Evolutionary conservation across 2,797 vertebrate species (phyloP).

Genomic region (Rhinatrema bivittatum): DNA sequence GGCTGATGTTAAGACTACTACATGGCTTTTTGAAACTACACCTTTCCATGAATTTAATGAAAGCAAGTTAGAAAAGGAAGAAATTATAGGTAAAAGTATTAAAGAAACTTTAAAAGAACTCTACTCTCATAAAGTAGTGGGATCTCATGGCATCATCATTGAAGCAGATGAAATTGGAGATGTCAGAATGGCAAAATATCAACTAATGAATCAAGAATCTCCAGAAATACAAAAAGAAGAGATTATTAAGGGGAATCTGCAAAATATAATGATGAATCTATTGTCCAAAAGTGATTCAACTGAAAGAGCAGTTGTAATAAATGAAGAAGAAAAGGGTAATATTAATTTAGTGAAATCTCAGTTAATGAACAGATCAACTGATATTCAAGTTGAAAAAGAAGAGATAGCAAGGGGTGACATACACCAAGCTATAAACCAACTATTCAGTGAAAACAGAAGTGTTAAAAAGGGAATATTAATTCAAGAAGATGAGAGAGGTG

Average conservation of each 20-base stretch:
- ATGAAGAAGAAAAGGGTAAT: slow-evolving; percentile 80
- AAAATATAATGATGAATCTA: slow-evolving; percentile 81
- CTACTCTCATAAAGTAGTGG: slow-evolving; percentile 75
- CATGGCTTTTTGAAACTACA: slow-evolving; percentile 89
- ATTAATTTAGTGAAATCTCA: slow-evolving; percentile 72
- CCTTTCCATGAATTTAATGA: slow-evolving; percentile 81
- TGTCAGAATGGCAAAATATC: slow-evolving; percentile 87
- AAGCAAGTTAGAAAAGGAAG: slow-evolving; percentile 60
- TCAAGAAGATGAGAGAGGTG: slow-evolving; percentile 86
- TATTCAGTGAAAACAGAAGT: slow-evolving; percentile 55
- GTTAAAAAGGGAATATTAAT: slow-evolving; percentile 81
- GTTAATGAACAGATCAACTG: slow-evolving; percentile 66
- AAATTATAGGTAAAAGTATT: slow-evolving; percentile 81
- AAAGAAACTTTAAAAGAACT: slow-evolving; percentile 82
- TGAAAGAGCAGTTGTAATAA: slow-evolving; percentile 63
- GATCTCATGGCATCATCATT: slow-evolving; percentile 77
- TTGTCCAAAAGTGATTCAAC: slow-evolving; percentile 60
- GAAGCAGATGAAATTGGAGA: slow-evolving; percentile 86
- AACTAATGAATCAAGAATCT: slow-evolving; percentile 75
- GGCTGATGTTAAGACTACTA: slow-evolving; percentile 81
- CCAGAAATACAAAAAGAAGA: slow-evolving; percentile 86
- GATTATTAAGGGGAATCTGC: slow-evolving; percentile 73
- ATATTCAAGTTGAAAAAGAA: slow-evolving; percentile 63
- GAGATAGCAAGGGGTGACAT: slow-evolving; percentile 78
- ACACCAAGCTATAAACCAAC: slow-evolving; percentile 72